A percentile compares a stretch with the other conserved stretches of the same genome.
Evolutionary conservation across 2,888 invertebrate species (phyloP).

Genomic region (Lordiphosa andalusiaca): DNA sequence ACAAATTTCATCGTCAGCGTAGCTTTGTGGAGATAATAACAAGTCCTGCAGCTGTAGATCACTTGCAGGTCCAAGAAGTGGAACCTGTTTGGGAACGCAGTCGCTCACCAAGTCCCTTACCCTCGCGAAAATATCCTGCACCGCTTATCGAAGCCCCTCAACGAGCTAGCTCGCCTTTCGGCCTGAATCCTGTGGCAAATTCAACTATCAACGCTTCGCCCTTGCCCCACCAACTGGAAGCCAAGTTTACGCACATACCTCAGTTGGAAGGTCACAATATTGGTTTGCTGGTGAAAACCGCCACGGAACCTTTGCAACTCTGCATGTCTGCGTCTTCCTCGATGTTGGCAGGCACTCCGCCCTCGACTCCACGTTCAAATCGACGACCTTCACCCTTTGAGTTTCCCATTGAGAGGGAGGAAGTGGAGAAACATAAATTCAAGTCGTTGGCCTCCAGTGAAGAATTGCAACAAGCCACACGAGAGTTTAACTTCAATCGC

Average conservation of each 20-base stretch:
- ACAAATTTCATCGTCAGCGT: constrained; percentile 43
- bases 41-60: constrained; percentile 12
- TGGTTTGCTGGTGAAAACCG: constrained; percentile 67
- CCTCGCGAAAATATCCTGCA: constrained; percentile 64
- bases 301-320: constrained; percentile 48
- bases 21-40: constrained; percentile 59
- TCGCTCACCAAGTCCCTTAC: constrained; percentile 52
- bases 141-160: constrained; percentile 64
- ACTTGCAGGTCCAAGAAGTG: constrained; percentile 2
- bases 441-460: constrained; percentile 44
- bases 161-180: constrained; percentile 70
- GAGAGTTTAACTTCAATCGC: constrained; percentile 58
- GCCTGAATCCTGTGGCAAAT: constrained; percentile 58
- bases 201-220: constrained; percentile 21
- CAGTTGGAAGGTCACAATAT: constrained; percentile 76
- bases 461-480: constrained; percentile 30
- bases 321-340: constrained; percentile 55
- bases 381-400: constrained; percentile 71
- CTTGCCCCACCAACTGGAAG: constrained; percentile 22
- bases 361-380: constrained; percentile 62
- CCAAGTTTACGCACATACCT: constrained; percentile 60
- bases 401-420: constrained; percentile 36
- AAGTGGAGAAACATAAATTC: constrained; percentile 25
- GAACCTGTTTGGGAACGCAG: constrained; percentile 38
- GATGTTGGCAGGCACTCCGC: constrained; percentile 50